These are phyloP conservation scores for Coryphaenoides rupestris DNA, from an alignment of 2,113 vertebrate species.

Conservation along the genomic window DNA sequence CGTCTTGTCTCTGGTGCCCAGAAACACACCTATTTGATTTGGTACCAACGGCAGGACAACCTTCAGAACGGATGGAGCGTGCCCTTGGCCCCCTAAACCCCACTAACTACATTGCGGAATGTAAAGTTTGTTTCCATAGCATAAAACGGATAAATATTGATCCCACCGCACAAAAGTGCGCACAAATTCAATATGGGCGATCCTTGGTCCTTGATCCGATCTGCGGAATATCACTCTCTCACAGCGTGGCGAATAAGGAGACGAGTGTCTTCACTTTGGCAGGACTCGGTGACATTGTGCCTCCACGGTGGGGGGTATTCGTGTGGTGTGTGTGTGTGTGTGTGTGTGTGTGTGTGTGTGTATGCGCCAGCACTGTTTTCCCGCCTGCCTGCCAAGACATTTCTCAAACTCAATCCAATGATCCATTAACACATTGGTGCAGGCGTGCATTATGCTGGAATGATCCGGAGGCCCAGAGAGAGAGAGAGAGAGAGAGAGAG, in stretches of 20 bases:
- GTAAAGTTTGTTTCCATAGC: conserved; percentile 41
- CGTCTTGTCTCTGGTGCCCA: conserved; percentile 2
- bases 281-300: conserved; percentile 37
- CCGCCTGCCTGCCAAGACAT: conserved; percentile 22
- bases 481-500: no score
- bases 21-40: conserved; percentile 29
- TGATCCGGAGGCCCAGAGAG: not conserved
- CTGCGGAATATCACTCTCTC: conserved; percentile 17
- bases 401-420: conserved; percentile 28
- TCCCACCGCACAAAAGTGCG: conserved; percentile 18
- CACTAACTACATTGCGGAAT: conserved; percentile 6
- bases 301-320: conserved; percentile 13
- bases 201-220: conserved; percentile 50
- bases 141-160: conserved; percentile 61
- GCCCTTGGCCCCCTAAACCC: conserved; percentile 39
- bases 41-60: conserved; percentile 18
- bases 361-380: not conserved
- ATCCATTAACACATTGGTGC: conserved; percentile 24
- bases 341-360: conserved; percentile 5
- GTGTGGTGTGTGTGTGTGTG: no score
- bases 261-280: conserved; percentile 32
- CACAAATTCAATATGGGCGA: conserved; percentile 36
- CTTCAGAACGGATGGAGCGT: conserved; percentile 25
- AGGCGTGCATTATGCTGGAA: not conserved
- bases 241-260: conserved; percentile 16